Conservation (phyloP, 2,113 vertebrate species). For the Grammomys surdaster region DNA sequence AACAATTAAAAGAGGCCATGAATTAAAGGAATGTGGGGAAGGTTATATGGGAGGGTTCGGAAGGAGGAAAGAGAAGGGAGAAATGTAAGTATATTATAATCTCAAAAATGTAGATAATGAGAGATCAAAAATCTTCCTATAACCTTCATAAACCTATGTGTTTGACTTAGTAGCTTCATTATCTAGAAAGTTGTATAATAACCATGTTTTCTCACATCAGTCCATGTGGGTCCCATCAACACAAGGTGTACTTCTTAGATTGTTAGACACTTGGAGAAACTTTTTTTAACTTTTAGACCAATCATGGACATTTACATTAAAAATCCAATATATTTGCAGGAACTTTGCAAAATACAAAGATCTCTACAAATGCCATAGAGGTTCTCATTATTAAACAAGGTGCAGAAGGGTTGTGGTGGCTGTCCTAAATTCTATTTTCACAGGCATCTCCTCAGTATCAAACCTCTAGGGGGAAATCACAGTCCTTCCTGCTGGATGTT, state of each 20-base stretch:
- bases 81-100: not conserved
- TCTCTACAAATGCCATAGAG: slow-evolving; percentile 55
- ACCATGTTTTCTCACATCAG: slow-evolving; percentile 3
- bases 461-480: slow-evolving; percentile 10
- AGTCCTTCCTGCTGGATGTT: not conserved
- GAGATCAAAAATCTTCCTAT: slow-evolving; percentile 35
- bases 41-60: not conserved
- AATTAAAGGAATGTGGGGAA: not conserved
- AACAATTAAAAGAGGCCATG: not conserved
- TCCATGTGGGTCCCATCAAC: not conserved
- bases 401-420: not conserved
- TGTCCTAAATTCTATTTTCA: slow-evolving; percentile 43
- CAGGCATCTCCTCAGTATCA: not conserved
- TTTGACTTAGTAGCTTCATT: slow-evolving; percentile 48
- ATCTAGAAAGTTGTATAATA: slow-evolving; percentile 55
- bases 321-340: slow-evolving; percentile 48
- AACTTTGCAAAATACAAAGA: slow-evolving; percentile 37
- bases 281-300: slow-evolving; percentile 61
- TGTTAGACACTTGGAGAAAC: slow-evolving; percentile 41
- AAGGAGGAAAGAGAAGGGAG: not conserved
- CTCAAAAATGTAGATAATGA: slow-evolving; percentile 40
- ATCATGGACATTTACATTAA: slow-evolving; percentile 65
- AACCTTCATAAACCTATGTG: slow-evolving; percentile 15
- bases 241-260: slow-evolving; percentile 35
- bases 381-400: slow-evolving; percentile 60